A percentile compares a stretch with the other conserved stretches of the same genome.
These are phyloP conservation scores for Tapirus terrestris DNA, from an alignment of 2,113 vertebrate genomes.

Conservation along the genomic window DNA sequence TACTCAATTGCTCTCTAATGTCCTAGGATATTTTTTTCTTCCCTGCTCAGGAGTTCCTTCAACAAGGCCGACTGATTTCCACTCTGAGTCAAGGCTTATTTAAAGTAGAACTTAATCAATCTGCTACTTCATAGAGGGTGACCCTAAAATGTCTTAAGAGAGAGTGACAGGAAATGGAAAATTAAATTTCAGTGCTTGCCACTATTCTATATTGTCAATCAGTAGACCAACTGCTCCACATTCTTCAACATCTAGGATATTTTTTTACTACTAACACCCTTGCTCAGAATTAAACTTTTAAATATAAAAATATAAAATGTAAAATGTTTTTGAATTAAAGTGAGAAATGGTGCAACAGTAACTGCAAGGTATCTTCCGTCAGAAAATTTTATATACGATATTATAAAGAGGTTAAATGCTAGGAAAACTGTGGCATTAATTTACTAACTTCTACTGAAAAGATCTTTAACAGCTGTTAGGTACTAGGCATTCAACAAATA, in stretches of 20 bases:
- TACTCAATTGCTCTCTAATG: not conserved
- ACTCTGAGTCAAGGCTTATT: not conserved
- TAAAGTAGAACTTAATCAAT: conserved; percentile 7
- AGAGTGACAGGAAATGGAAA: not conserved
- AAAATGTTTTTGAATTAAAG: not conserved
- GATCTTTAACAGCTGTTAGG: not conserved
- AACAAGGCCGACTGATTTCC: not conserved
- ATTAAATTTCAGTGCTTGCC: not conserved
- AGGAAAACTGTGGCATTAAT: not conserved
- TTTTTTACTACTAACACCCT: not conserved
- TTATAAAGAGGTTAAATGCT: not conserved
- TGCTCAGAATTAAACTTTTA: not conserved
- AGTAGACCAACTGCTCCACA: not conserved
- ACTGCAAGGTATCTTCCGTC: not conserved
- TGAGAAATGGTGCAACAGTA: not conserved
- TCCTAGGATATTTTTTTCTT: not conserved
- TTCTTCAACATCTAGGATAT: not conserved
- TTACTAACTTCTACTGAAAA: not conserved
- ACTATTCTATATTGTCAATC: not conserved
- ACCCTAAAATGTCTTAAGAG: conserved; percentile 23
- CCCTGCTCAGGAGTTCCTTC: not conserved
- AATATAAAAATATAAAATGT: not conserved
- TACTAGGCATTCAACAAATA: not conserved
- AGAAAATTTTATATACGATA: not conserved
- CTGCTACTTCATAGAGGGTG: not conserved